phyloP scores from a whole-genome alignment of 2,888 invertebrate species.

The Baronia brevicornis region DNA sequence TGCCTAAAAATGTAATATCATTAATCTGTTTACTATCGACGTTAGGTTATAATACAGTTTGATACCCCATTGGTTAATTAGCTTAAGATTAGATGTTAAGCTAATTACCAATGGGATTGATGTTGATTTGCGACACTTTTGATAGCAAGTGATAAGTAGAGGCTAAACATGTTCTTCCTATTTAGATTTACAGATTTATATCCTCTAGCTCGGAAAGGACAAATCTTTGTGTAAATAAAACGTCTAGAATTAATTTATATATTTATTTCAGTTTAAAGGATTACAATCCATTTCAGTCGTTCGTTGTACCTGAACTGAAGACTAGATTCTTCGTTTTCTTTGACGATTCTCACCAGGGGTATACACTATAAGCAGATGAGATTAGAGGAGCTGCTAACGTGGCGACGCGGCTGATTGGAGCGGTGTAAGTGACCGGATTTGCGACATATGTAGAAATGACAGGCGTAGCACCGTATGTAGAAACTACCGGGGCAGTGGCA shows the following conservation, averaged over 20 bases:
- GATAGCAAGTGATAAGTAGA: no score
- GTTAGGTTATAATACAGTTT: no score
- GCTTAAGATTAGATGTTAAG: no score
- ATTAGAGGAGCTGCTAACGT: slow-evolving; percentile 37
- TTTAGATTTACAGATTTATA: no score
- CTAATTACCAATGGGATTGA: no score
- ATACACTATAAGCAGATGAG: slow-evolving; percentile 48
- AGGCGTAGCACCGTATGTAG: slow-evolving; percentile 38
- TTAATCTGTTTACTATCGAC: no score
- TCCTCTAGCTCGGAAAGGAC: not conserved
- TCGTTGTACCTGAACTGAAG: slow-evolving; percentile 46
- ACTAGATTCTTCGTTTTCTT: slow-evolving; percentile 32
- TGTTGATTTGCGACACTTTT: no score
- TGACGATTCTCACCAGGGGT: slow-evolving; percentile 52
- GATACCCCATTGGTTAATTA: no score
- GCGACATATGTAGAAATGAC: slow-evolving; percentile 38
- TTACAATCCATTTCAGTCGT: slow-evolving; percentile 39
- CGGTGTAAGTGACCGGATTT: slow-evolving; percentile 34
- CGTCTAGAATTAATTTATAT: slow-evolving; percentile 11
- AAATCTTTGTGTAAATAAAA: not conserved
- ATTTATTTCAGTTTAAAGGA: slow-evolving; percentile 42
- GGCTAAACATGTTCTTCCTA: no score
- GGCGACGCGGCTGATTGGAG: slow-evolving; percentile 33
- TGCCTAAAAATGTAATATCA: no score
- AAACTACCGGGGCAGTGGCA: slow-evolving; percentile 30